These are phyloP conservation scores for Epinotia nisella DNA, from an alignment of 2,888 invertebrate species.

Conservation along the genomic window DNA sequence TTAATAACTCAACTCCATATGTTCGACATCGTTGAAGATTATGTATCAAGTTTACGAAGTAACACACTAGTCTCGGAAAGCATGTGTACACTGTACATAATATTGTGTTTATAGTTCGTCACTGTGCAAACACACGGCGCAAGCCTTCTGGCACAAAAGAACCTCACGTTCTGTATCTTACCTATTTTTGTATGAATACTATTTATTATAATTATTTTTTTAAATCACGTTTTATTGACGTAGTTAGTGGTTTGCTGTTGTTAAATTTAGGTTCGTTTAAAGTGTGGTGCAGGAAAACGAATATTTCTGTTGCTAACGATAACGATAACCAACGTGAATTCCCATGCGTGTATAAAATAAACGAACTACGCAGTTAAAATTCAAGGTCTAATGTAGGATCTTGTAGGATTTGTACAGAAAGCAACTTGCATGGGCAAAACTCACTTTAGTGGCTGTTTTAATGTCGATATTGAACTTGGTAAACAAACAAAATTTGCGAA, in stretches of 20 bases:
- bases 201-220: slow-evolving; percentile 4
- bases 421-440: no score
- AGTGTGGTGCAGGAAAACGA: background rate
- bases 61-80: slow-evolving; percentile 31
- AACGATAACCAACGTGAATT: background rate
- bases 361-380: slow-evolving; percentile 13
- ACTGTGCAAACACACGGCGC: slow-evolving; percentile 43
- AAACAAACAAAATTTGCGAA: background rate
- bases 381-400: background rate
- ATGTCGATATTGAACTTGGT: no score
- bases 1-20: background rate
- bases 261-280: background rate
- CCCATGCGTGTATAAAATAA: background rate
- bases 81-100: slow-evolving; percentile 41
- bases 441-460: no score
- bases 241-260: background rate
- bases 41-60: slow-evolving; percentile 29
- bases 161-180: slow-evolving; percentile 33
- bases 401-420: no score
- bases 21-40: slow-evolving; percentile 9
- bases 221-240: background rate
- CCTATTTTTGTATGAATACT: slow-evolving; percentile 22
- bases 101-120: slow-evolving; percentile 43
- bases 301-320: background rate
- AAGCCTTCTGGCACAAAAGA: slow-evolving; percentile 42